Base-by-base conservation (phyloP, 2,888 invertebrate species). In the Dione vanillae region DNA sequence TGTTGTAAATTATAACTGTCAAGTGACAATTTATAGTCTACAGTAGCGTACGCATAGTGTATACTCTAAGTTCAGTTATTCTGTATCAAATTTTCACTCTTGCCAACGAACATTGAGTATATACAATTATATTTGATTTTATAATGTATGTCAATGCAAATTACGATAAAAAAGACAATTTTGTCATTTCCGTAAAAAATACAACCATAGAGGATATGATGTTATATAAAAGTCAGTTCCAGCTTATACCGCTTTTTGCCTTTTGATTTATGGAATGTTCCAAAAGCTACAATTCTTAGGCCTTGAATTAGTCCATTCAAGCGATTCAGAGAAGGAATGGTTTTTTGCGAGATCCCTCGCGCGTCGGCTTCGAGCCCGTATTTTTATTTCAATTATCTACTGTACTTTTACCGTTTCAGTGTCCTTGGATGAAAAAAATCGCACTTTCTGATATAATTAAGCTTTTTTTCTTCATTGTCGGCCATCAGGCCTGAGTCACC, bases 391-490 rank as follows among this genome's bases (percentile, higher is more conserved):
- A 59, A 59, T 43, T 14, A 59, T 43, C 43, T 43, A 43, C 59
- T 20, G 14, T 43, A 59, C 59, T 59, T 59, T 59, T 43, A 67
- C 67, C 47, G 27, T 58, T 65, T 65, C 35, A 35, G 8, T 54
- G 65, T 27, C 52, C 62, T 43, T 52, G 52, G 59, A 43, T n/a
- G 20, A 6, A 59, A 59, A 59, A 43, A 59, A 20, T 8, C 10
- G 20, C 20, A 14, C 37, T 54, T 54, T 37, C n/a, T 37, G 35
- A 0, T 54, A 54, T n/a, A 37, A 37, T 54, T 27, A n/a, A n/a
- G 27, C 35, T 0, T 27, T 35, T 52, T n/a, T 2, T 52, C 7
- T 47, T 16, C 0, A 47, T 10, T 27, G 27, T 27, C 27, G 2
- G 27, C 27, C 27, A 3, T 27, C 27, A 27, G 2, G 27, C 27